These are phyloP conservation scores for Escarpia spicata DNA, from an alignment of 2,888 invertebrate genomes.

Conservation along the genomic window DNA sequence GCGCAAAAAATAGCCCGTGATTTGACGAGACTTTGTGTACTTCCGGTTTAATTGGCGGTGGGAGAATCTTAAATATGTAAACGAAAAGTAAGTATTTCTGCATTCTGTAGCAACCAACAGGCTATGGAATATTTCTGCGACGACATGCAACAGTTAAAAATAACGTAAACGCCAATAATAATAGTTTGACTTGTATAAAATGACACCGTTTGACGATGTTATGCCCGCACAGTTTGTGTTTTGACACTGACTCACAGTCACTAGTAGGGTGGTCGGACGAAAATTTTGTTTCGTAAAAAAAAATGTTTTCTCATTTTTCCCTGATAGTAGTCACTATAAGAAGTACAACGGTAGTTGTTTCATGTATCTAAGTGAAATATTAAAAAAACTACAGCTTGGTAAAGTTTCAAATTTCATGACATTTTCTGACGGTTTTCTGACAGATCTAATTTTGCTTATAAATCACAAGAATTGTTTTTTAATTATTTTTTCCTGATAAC, in stretches of 20 bases:
- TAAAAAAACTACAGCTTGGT: too few relatives aligned
- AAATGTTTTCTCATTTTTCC: too few relatives aligned
- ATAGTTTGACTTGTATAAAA: neutral
- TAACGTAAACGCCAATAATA: neutral
- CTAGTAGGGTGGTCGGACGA: too few relatives aligned
- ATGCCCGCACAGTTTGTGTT: neutral
- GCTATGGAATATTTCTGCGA: neutral
- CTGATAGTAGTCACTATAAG: too few relatives aligned
- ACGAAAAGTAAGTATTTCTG: conserved; percentile 12
- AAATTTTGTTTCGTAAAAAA: too few relatives aligned
- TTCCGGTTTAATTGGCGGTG: conserved; percentile 12
- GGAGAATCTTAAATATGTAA: conserved; percentile 13
- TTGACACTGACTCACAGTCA: neutral
- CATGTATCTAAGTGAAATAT: too few relatives aligned
- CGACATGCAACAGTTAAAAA: neutral
- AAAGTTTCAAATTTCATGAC: too few relatives aligned
- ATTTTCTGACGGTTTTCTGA: too few relatives aligned
- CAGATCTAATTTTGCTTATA: too few relatives aligned
- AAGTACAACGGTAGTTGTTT: too few relatives aligned
- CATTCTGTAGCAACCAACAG: neutral
- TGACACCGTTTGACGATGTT: neutral
- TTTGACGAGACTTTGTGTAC: neutral
- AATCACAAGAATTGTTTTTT: too few relatives aligned
- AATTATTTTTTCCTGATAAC: too few relatives aligned
- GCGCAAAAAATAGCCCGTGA: neutral